Percentiles rank a stretch among this genome's conserved stretches.
Conservation (phyloP, 2,888 invertebrate genomes). For the Nomada fabriciana region DNA sequence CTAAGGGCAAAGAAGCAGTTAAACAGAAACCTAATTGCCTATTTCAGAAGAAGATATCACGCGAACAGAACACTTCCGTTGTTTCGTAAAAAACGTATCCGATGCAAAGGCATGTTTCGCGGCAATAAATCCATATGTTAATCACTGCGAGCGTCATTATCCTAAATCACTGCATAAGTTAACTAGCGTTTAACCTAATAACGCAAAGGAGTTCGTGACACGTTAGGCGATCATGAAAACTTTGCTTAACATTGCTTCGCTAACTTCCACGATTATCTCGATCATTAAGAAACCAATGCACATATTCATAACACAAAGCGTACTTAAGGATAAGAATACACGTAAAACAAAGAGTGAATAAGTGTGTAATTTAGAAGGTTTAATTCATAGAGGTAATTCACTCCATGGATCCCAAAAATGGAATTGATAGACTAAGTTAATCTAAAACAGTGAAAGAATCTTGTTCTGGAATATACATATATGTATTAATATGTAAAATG, state of each 20-base stretch:
- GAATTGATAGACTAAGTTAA: too few relatives aligned
- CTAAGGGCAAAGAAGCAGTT: not conserved
- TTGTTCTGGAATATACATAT: too few relatives aligned
- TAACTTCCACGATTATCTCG: conserved; percentile 25
- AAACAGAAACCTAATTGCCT: not conserved
- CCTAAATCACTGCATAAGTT: conserved; percentile 49
- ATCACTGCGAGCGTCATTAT: conserved; percentile 48
- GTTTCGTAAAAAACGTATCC: not conserved
- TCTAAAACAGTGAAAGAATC: too few relatives aligned
- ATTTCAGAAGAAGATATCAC: conserved; percentile 15
- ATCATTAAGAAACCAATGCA: conserved; percentile 6
- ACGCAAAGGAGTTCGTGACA: conserved; percentile 35
- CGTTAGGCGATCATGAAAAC: conserved; percentile 26
- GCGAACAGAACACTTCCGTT: not conserved
- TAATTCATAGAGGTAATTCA: not conserved
- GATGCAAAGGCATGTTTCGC: conserved; percentile 18
- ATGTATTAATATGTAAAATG: too few relatives aligned
- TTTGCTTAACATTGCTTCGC: conserved; percentile 31
- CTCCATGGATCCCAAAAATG: not conserved
- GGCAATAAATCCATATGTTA: conserved; percentile 58
- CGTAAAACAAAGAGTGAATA: not conserved
- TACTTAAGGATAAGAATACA: not conserved
- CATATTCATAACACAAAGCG: not conserved
- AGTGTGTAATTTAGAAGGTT: not conserved
- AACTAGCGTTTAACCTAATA: conserved; percentile 43